Percentiles rank a stretch among this genome's conserved stretches.
phyloP scores from a whole-genome alignment of 2,797 vertebrate genomes.

The Sarcophilus harrisii region DNA sequence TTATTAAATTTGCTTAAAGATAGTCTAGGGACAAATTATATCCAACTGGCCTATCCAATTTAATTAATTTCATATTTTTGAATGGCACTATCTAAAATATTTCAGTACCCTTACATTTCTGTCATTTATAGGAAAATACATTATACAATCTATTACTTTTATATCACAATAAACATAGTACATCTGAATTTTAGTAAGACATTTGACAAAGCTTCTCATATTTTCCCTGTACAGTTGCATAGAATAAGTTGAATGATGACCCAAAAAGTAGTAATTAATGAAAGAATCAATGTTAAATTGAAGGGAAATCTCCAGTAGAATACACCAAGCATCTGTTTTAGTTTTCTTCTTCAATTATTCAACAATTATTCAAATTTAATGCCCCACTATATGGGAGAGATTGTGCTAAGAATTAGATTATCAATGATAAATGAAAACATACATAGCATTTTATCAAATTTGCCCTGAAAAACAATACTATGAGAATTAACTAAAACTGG shows the following conservation, averaged over 20 bases:
- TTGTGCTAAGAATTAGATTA: not conserved
- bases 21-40: conserved; percentile 9
- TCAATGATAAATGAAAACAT: not conserved
- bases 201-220: not conserved
- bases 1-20: conserved; percentile 38
- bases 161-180: not conserved
- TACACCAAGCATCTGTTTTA: not conserved
- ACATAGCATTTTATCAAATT: not conserved
- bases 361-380: not conserved
- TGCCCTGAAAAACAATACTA: not conserved
- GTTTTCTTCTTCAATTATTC: not conserved
- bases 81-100: not conserved
- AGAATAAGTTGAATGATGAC: too few relatives aligned
- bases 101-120: not conserved
- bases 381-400: not conserved
- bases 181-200: not conserved
- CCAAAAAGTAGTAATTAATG: too few relatives aligned
- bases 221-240: not conserved
- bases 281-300: too few relatives aligned
- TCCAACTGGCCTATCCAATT: not conserved
- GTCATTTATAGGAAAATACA: not conserved
- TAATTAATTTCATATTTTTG: conserved; percentile 18
- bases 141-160: not conserved
- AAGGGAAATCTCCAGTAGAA: too few relatives aligned
- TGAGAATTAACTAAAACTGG: not conserved